A percentile compares a stretch with the other conserved stretches of the same genome.
Evolutionary conservation across 1,140 invertebrate species (phyloP).

Genomic region (Orchestia grillus): DNA sequence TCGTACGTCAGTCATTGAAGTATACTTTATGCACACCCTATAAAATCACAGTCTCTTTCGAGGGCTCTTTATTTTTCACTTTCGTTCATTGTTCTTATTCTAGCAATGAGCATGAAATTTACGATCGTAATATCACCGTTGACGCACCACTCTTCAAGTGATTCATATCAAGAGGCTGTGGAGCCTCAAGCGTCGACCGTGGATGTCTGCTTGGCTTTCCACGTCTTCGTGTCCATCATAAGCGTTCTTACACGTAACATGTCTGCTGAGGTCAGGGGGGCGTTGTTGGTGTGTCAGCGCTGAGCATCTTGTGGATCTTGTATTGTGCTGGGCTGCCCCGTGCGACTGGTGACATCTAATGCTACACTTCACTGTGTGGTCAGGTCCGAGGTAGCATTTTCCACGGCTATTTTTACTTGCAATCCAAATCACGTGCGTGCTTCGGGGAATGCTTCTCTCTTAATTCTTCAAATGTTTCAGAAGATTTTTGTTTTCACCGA

Average conservation of each 20-base stretch:
- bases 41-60: background rate
- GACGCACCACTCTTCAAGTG: background rate
- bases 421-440: too few species aligned
- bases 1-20: background rate
- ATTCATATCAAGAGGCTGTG: background rate
- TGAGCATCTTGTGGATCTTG: background rate
- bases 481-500: too few species aligned
- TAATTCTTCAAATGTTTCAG: too few species aligned
- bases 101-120: too few species aligned
- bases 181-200: background rate
- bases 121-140: too few species aligned
- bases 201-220: background rate
- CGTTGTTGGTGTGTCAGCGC: background rate
- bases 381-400: too few species aligned
- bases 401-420: too few species aligned
- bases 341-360: too few species aligned
- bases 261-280: background rate
- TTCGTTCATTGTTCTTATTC: background rate
- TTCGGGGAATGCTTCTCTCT: too few species aligned
- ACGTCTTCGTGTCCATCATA: background rate
- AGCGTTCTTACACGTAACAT: background rate
- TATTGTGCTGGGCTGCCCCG: background rate
- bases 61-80: background rate
- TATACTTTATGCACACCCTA: background rate
- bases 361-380: too few species aligned